Evolutionary conservation across 2,797 vertebrate species (phyloP).

Genomic region (Pelobates cultripes): DNA sequence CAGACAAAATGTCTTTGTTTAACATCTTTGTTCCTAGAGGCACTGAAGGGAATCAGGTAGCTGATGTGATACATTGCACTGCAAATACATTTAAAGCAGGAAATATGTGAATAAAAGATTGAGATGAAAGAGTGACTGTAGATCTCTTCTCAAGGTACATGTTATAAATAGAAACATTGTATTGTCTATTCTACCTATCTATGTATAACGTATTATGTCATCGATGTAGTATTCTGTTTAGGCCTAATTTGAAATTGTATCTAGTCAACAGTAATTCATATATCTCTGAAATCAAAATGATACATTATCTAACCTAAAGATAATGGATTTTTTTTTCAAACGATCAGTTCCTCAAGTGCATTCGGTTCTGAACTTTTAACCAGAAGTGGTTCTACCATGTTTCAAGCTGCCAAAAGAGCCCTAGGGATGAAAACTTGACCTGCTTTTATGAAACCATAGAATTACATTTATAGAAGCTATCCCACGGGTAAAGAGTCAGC

Average conservation of each 20-base stretch:
- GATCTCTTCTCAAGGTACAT: not conserved
- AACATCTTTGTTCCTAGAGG: slow-evolving; percentile 13
- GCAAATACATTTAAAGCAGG: slow-evolving; percentile 43
- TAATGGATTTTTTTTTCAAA: slow-evolving; percentile 39
- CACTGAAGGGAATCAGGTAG: slow-evolving; percentile 43
- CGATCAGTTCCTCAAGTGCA: slow-evolving; percentile 59
- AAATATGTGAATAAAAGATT: slow-evolving; percentile 17
- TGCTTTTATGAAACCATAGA: slow-evolving; percentile 81
- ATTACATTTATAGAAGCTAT: slow-evolving; percentile 79
- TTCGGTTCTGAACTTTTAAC: slow-evolving; percentile 72
- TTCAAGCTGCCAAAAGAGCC: slow-evolving; percentile 73
- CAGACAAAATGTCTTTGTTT: not conserved
- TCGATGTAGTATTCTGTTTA: not conserved
- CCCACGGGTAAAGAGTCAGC: slow-evolving; percentile 73
- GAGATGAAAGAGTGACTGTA: not conserved
- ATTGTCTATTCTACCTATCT: not conserved
- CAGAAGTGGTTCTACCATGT: slow-evolving; percentile 69
- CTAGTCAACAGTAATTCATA: not conserved
- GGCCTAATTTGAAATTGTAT: not conserved
- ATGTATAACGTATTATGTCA: not conserved
- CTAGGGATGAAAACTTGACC: slow-evolving; percentile 77
- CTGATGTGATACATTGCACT: slow-evolving; percentile 25
- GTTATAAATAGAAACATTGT: not conserved
- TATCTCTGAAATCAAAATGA: not conserved
- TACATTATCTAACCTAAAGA: slow-evolving; percentile 42